Conservation (phyloP, 53 echinoderm and acorn worm genomes). For the Astropecten irregularis region DNA sequence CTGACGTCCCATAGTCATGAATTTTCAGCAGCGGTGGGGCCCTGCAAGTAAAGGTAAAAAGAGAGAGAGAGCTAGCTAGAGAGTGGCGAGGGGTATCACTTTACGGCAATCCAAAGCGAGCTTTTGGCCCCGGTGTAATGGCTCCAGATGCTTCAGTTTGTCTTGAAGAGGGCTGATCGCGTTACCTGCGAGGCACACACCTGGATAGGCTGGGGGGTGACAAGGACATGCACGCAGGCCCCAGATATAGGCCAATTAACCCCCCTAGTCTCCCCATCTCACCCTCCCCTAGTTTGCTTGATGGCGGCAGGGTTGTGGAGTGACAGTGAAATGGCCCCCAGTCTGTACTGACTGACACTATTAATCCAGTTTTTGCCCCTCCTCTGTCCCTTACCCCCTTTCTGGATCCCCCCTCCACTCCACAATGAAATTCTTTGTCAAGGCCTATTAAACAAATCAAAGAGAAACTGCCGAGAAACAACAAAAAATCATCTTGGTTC, state of each 20-base stretch:
- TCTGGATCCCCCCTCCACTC: too few relatives aligned
- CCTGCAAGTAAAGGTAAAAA: too few relatives aligned
- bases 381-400: too few relatives aligned
- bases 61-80: too few relatives aligned
- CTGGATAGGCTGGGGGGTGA: constrained; percentile 63
- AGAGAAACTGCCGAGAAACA: too few relatives aligned
- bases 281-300: not conserved
- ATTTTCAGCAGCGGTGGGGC: constrained; percentile 36
- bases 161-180: constrained; percentile 34
- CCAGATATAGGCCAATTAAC: constrained; percentile 60
- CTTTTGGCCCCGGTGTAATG: constrained; percentile 56
- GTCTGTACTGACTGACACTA: not conserved
- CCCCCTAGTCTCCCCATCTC: constrained; percentile 37
- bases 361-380: not conserved
- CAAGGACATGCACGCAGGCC: constrained; percentile 56
- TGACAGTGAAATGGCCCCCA: constrained; percentile 37
- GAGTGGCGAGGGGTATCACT: constrained; percentile 48
- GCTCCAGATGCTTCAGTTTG: constrained; percentile 61
- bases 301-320: constrained; percentile 8
- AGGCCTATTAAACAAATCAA: too few relatives aligned
- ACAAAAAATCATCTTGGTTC: too few relatives aligned
- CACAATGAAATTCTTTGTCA: too few relatives aligned
- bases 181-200: constrained; percentile 49
- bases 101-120: constrained; percentile 46
- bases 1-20: constrained; percentile 54